These are phyloP conservation scores for Cyprinodon variegatus DNA, from an alignment of 2,113 vertebrate species.

Conservation along the genomic window DNA sequence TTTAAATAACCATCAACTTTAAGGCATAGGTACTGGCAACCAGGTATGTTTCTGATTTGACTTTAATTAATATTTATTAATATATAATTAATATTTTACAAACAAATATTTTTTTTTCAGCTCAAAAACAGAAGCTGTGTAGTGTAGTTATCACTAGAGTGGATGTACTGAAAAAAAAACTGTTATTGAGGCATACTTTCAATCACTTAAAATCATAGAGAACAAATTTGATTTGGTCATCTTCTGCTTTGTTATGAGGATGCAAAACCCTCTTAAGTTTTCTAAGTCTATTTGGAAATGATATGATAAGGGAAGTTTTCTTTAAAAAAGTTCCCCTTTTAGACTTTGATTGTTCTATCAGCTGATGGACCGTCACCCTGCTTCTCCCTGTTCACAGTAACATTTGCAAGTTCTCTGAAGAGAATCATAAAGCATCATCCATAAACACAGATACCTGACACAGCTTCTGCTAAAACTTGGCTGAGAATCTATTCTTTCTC, in stretches of 20 bases:
- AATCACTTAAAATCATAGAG: no score
- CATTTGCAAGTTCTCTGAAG: constrained; percentile 20
- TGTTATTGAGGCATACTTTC: no score
- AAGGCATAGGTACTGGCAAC: no score
- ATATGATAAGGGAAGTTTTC: not conserved
- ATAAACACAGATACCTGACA: constrained; percentile 40
- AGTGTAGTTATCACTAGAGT: no score
- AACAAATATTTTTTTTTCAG: no score
- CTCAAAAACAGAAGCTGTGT: no score
- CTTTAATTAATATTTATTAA: no score
- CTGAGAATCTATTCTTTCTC: constrained; percentile 35
- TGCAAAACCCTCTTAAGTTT: not conserved
- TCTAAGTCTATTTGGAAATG: not conserved
- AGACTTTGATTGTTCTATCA: constrained; percentile 11
- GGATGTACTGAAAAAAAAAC: no score
- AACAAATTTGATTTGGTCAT: no score
- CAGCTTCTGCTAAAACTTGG: not conserved
- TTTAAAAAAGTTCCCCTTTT: constrained; percentile 34
- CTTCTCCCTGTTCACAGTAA: constrained; percentile 1
- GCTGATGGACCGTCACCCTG: constrained; percentile 8
- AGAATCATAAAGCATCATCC: constrained; percentile 32
- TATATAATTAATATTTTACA: no score
- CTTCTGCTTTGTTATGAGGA: not conserved
- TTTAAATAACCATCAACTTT: no score
- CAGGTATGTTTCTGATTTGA: no score